Conservation (phyloP, 2,113 vertebrate genomes). For the Pterocles gutturalis region DNA sequence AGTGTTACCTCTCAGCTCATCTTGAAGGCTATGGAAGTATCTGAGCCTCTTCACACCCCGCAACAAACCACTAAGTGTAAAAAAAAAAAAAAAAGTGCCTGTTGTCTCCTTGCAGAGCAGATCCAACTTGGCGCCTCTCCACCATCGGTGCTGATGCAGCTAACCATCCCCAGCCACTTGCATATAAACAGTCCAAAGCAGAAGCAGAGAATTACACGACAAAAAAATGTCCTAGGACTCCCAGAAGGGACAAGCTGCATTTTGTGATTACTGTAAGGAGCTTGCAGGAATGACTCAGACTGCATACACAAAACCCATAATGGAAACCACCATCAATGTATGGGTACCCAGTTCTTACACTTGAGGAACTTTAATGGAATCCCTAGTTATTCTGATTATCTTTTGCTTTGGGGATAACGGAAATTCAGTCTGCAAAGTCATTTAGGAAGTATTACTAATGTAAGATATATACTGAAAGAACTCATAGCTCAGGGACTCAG, state of each 20-base stretch:
- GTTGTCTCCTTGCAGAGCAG: not conserved
- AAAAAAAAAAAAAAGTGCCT: not conserved
- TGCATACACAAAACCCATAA: not conserved
- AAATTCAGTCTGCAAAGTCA: not conserved
- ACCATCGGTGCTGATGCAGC: not conserved
- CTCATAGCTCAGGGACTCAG: not conserved
- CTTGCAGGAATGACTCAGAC: not conserved
- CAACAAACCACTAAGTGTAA: not conserved
- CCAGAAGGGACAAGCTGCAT: not conserved
- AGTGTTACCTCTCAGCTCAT: not conserved
- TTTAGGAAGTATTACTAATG: not conserved
- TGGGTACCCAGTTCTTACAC: not conserved
- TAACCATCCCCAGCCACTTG: not conserved
- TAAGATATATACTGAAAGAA: not conserved
- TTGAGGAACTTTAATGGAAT: not conserved
- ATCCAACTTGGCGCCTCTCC: not conserved
- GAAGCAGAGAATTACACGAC: not conserved
- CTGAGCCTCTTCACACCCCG: not conserved
- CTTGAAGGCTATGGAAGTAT: not conserved
- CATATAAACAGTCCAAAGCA: not conserved
- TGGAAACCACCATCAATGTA: not conserved
- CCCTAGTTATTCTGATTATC: not conserved
- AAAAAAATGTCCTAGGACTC: not conserved
- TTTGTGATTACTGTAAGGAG: not conserved
- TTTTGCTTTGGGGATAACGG: not conserved